Evolutionary conservation across 2,888 invertebrate genomes (phyloP).

Genomic region (Drosophila gaucha): DNA sequence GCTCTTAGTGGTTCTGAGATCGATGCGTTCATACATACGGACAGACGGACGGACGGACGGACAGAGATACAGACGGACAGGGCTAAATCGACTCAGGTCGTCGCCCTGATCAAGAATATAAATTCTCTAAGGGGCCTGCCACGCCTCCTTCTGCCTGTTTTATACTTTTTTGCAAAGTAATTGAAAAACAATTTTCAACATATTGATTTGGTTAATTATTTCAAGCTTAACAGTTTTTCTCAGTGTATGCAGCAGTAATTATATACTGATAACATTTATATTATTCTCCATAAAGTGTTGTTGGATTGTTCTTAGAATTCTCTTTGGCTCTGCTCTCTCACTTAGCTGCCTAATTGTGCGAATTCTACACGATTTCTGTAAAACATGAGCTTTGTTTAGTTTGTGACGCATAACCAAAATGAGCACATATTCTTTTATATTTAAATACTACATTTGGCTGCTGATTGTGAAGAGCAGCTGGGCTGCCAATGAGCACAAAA

Average conservation of each 20-base stretch:
- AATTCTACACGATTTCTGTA: neutral
- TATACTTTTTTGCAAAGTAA: neutral
- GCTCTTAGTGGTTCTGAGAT: too few species aligned
- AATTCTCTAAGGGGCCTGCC: too few species aligned
- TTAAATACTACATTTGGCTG: neutral
- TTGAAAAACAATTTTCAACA: too few species aligned
- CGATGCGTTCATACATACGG: too few species aligned
- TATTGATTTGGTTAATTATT: neutral
- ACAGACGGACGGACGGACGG: too few species aligned
- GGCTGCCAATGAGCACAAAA: too few species aligned
- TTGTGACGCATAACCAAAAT: conserved; percentile 10
- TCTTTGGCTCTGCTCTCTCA: neutral
- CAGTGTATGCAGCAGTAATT: neutral
- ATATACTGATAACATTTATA: too few species aligned
- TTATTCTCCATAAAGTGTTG: neutral
- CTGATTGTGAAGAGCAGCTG: neutral
- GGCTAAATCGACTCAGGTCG: too few species aligned
- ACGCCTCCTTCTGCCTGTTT: too few species aligned
- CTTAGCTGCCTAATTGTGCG: neutral
- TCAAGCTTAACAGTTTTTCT: neutral
- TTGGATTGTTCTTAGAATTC: neutral
- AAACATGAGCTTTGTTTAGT: conserved; percentile 14
- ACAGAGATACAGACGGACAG: too few species aligned
- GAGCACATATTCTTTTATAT: conserved; percentile 8
- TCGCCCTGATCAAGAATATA: too few species aligned